Percentiles rank a stretch among this genome's conserved stretches.
Evolutionary conservation across 2,888 invertebrate genomes (phyloP).

Genomic region (Geophilus truncorum): DNA sequence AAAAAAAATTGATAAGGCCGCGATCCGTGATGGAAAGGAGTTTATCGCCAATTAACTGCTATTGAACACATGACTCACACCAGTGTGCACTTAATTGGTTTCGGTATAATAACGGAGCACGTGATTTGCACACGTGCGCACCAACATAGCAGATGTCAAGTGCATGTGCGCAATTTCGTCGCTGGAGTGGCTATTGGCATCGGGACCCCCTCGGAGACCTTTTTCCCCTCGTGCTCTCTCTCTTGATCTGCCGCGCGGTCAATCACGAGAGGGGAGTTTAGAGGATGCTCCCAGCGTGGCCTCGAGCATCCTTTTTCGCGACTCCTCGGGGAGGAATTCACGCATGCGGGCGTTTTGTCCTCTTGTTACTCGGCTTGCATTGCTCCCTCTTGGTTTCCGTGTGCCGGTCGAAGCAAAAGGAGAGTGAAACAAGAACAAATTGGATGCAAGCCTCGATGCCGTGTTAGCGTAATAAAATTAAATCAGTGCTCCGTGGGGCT

Average conservation of each 20-base stretch:
- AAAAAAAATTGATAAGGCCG: background rate
- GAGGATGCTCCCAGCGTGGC: background rate
- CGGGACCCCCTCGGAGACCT: constrained; percentile 1
- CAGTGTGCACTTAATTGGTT: constrained; percentile 9
- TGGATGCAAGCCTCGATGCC: constrained; percentile 9
- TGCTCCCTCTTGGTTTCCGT: background rate
- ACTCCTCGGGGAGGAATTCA: background rate
- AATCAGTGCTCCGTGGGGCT: constrained; percentile 13
- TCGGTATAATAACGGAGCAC: background rate
- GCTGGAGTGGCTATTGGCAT: background rate
- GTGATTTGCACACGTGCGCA: background rate
- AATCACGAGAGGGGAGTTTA: constrained; percentile 8
- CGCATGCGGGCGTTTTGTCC: background rate
- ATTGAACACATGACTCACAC: constrained; percentile 1
- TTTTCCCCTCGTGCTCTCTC: background rate
- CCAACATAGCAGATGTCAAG: background rate
- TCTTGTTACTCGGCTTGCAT: background rate
- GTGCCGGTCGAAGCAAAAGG: background rate
- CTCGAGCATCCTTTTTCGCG: constrained; percentile 11
- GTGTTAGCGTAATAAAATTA: constrained; percentile 17
- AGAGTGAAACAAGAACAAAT: constrained; percentile 18
- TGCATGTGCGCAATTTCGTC: constrained; percentile 12
- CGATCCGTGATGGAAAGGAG: background rate
- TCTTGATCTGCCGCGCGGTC: constrained; percentile 11
- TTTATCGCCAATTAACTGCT: constrained; percentile 3